A percentile compares a stretch with the other conserved stretches of the same genome.
Conservation (phyloP, 2,888 invertebrate species). For the Eulithis testata region DNA sequence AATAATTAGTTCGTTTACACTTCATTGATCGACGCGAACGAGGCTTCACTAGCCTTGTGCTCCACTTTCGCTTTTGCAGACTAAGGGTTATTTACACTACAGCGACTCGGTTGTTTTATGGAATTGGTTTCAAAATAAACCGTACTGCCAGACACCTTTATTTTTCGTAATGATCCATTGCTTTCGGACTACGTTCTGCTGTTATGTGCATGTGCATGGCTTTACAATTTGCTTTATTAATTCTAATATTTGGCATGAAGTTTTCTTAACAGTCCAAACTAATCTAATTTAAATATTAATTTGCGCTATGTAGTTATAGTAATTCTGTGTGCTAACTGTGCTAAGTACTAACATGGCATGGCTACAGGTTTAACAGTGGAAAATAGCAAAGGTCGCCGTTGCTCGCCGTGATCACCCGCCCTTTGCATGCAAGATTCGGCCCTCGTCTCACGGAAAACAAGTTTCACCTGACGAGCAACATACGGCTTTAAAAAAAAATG, state of each 20-base stretch:
- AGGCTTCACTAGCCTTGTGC: conserved; percentile 59
- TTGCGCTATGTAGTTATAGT: conserved; percentile 7
- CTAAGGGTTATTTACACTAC: conserved; percentile 57
- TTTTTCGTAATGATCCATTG: conserved; percentile 2
- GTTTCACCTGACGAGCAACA: conserved; percentile 54
- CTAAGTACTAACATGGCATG: conserved; percentile 3
- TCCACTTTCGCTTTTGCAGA: conserved; percentile 64
- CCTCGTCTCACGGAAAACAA: conserved; percentile 61
- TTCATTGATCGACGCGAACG: conserved; percentile 56
- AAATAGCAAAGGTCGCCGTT: conserved; percentile 11
- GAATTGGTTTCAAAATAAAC: conserved; percentile 18
- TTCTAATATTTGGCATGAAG: not conserved
- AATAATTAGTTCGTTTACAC: conserved; percentile 47
- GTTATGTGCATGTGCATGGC: not conserved
- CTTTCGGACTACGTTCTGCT: not conserved
- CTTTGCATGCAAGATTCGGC: conserved; percentile 52
- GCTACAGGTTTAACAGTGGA: conserved; percentile 7
- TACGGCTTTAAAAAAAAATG: conserved; percentile 24
- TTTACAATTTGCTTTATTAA: conserved; percentile 9
- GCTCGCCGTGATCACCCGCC: conserved; percentile 40
- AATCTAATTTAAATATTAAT: not conserved
- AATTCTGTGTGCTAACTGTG: not conserved
- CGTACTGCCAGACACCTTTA: conserved; percentile 10
- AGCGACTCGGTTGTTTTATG: conserved; percentile 42
- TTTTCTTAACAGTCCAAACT: too few relatives aligned